phyloP scores from a whole-genome alignment of 2,888 invertebrate species.

The Drosophila demipolita region DNA sequence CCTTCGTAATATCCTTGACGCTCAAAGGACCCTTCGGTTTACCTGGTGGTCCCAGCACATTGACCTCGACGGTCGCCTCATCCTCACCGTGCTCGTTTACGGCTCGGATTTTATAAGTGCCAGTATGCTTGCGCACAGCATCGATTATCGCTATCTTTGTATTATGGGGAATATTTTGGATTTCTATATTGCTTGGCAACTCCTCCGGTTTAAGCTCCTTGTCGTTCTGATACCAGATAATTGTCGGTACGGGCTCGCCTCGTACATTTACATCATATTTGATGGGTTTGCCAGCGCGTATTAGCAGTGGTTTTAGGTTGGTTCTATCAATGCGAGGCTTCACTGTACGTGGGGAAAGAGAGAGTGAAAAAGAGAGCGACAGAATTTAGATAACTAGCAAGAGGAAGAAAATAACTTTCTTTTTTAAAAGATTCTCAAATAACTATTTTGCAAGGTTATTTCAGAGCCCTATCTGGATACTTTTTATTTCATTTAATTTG shows the following conservation, averaged over 20 bases:
- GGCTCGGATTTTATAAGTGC: conserved; percentile 95
- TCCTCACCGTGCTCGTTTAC: conserved; percentile 96
- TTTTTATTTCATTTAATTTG: not conserved
- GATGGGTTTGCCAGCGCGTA: conserved; percentile 96
- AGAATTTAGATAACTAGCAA: not conserved
- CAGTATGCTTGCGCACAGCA: conserved; percentile 93
- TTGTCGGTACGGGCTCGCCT: conserved; percentile 97
- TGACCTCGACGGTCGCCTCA: conserved; percentile 96
- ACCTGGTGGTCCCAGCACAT: conserved; percentile 92
- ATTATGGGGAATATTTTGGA: conserved; percentile 95
- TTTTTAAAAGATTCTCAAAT: not conserved
- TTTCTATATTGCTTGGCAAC: conserved; percentile 87
- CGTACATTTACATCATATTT: conserved; percentile 97
- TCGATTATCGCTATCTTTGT: conserved; percentile 94
- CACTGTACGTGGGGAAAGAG: conserved; percentile 86
- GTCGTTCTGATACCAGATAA: conserved; percentile 95
- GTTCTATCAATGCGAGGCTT: conserved; percentile 99
- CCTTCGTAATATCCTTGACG: conserved; percentile 94
- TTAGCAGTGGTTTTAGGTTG: conserved; percentile 94
- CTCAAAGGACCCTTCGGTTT: conserved; percentile 96
- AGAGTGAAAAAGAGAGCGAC: not conserved
- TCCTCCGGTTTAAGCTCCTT: conserved; percentile 90
- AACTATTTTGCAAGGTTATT: not conserved
- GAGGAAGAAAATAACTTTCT: not conserved
- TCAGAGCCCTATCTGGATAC: not conserved